phyloP scores from a whole-genome alignment of 1,140 invertebrate species.

The Bacillus rossius region DNA sequence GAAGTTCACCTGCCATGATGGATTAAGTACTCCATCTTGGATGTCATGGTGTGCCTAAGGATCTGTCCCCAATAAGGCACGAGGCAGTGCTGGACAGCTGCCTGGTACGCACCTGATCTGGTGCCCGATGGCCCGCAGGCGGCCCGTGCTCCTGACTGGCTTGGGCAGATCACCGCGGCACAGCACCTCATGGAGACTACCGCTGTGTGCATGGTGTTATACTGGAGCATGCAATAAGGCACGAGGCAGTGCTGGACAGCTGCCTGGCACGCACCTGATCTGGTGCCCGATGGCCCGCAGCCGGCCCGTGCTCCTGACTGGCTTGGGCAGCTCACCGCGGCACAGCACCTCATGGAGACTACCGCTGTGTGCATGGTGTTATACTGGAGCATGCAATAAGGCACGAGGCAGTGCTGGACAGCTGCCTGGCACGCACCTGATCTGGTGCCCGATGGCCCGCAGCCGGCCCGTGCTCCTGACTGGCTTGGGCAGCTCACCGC shows the following conservation, averaged over 20 bases:
- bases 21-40: too few species aligned
- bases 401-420: too few species aligned
- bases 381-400: too few species aligned
- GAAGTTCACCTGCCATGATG: too few species aligned
- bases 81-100: too few species aligned
- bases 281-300: conserved; percentile 61
- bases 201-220: too few species aligned
- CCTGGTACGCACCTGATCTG: conserved; percentile 53
- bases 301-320: conserved; percentile 51
- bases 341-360: neutral
- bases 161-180: conserved; percentile 37
- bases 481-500: conserved; percentile 41
- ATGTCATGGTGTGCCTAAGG: too few species aligned
- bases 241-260: too few species aligned
- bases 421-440: conserved; percentile 45
- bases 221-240: too few species aligned
- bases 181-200: conserved; percentile 3
- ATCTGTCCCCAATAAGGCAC: too few species aligned
- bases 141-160: conserved; percentile 51
- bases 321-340: conserved; percentile 40
- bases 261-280: conserved; percentile 49
- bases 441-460: conserved; percentile 61
- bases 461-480: conserved; percentile 53
- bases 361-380: too few species aligned
- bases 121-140: conserved; percentile 58